Conservation (phyloP, 1,140 invertebrate species). For the Coboldia fuscipes region DNA sequence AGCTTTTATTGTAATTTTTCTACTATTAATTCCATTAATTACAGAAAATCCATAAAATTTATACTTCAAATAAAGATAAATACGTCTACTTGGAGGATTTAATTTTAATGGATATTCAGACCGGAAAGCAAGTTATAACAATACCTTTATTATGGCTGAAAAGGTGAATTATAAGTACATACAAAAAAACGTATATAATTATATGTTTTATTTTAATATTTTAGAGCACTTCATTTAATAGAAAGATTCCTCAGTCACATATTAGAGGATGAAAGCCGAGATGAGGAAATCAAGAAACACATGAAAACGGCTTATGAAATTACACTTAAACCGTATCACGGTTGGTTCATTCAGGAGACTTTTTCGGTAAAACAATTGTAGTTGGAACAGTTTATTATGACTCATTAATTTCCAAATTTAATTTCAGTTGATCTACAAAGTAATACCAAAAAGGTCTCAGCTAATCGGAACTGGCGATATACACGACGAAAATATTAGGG, state of each 20-base stretch:
- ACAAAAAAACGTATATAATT: neutral
- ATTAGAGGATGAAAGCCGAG: conserved; percentile 11
- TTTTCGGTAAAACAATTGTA: too few species aligned
- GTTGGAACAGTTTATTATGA: neutral
- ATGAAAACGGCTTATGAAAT: conserved; percentile 17
- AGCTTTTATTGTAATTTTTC: neutral
- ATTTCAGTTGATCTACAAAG: conserved; percentile 15
- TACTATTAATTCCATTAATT: conserved; percentile 9
- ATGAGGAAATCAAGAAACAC: conserved; percentile 13
- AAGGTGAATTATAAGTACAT: conserved; percentile 3
- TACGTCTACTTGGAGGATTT: conserved; percentile 40
- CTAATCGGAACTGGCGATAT: conserved; percentile 12
- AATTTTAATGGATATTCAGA: conserved; percentile 30
- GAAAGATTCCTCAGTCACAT: conserved; percentile 20
- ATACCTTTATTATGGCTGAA: conserved; percentile 27
- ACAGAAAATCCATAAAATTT: conserved; percentile 39
- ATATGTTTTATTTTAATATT: neutral
- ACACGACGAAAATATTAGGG: conserved; percentile 14
- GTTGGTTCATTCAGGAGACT: conserved; percentile 19
- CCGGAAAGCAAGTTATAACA: conserved; percentile 24
- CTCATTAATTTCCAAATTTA: neutral
- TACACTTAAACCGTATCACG: conserved; percentile 19
- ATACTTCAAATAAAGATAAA: conserved; percentile 25
- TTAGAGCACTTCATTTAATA: conserved; percentile 15
- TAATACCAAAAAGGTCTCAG: conserved; percentile 15